These are phyloP conservation scores for Forbesichthys agassizii DNA, from an alignment of 2,113 vertebrate genomes.

Conservation along the genomic window DNA sequence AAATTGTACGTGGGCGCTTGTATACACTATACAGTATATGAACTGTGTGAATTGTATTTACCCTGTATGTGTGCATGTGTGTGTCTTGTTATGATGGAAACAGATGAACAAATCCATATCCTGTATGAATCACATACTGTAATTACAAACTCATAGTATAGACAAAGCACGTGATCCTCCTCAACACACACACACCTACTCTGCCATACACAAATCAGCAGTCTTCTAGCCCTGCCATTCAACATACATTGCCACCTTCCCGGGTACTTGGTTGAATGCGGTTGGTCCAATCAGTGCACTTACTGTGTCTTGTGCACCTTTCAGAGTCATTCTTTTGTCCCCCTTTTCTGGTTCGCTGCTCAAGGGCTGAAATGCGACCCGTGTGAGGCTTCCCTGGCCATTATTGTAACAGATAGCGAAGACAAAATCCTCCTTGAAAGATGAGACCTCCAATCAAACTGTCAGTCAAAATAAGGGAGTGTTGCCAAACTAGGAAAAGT, in stretches of 20 bases:
- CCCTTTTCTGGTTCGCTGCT: constrained; percentile 57
- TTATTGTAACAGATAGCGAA: constrained; percentile 51
- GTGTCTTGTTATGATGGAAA: constrained; percentile 20
- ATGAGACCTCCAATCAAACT: constrained; percentile 73
- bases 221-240: constrained; percentile 24
- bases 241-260: constrained; percentile 28
- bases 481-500: constrained; percentile 70
- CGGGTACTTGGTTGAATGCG: constrained; percentile 42
- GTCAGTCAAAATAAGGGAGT: constrained; percentile 64
- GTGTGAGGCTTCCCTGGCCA: constrained; percentile 36
- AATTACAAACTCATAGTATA: constrained; percentile 22
- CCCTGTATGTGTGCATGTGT: not conserved
- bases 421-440: constrained; percentile 71
- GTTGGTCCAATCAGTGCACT: constrained; percentile 57
- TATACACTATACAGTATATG: not conserved
- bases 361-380: constrained; percentile 59
- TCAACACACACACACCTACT: constrained; percentile 26
- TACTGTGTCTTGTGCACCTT: constrained; percentile 53
- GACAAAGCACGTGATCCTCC: constrained; percentile 30
- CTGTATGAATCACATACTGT: constrained; percentile 50
- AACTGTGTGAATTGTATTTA: not conserved
- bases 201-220: constrained; percentile 22
- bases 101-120: constrained; percentile 36
- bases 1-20: not conserved
- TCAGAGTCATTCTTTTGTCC: constrained; percentile 63